Evolutionary conservation across 2,113 vertebrate species (phyloP), one percentile per base, ranked within the genome.

Genomic region (Otis tarda): DNA sequence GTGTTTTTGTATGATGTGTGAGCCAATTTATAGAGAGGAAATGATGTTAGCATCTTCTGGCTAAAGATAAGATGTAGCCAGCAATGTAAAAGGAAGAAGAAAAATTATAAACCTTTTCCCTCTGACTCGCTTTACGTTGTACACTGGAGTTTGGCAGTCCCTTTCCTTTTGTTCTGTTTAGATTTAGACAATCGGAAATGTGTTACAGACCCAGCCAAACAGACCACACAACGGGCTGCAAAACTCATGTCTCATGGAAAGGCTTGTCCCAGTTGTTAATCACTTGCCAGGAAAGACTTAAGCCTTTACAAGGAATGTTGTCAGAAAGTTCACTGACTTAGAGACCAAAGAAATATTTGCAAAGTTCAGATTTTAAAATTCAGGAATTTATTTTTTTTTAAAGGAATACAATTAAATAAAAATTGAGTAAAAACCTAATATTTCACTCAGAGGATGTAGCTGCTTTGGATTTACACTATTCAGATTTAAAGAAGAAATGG

Each of bases 81-180:
- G 79, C 53, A 88, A 73, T 3, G 5, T 45, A 92, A 86, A 86
- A 87, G 82, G 82, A 96, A 92, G 68, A 61, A 89, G 82, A 92
- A 95, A 92, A 96, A 95, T 83, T 65, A 77, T 27, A 93, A 95
- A 77, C 23, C 35, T 65, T 93, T 87, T 92, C 70, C 63, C 52
- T 86, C 57, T 84, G 87, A 57, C 33, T 92, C 1, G 4, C 60
- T 92, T 97, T 86, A 96, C 3, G 33, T 80, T 78, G 70, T 41
- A 85, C 60, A 83, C 69, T 43, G 31, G 47, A 86, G 25, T 85
- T 50, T 95, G 88, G 87, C 90, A 94, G 70, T 47, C 33, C 20
- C 30, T 86, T 90, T 87, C n/a, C 76, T 78, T 90, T 91, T 94
- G 83, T 83, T 94, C 90, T 88, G 55, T 83, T 95, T 63, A 27